Conservation (phyloP, 2,888 invertebrate genomes). For the Eupithecia subumbrata region DNA sequence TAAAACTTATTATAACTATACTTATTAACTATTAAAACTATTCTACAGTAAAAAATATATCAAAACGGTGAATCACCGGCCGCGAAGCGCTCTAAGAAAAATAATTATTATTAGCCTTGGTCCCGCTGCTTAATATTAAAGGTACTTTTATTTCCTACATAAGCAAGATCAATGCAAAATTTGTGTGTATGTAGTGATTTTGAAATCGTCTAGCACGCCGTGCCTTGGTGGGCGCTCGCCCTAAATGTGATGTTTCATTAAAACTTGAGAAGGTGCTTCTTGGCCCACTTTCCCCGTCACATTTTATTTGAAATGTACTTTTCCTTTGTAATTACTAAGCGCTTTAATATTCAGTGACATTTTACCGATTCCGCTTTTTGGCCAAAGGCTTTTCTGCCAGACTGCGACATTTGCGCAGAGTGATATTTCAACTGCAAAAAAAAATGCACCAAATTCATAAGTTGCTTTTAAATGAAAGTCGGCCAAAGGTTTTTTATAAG, state of each 20-base stretch:
- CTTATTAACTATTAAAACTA: too few relatives aligned
- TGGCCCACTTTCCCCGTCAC: constrained; percentile 29
- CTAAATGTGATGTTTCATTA: constrained; percentile 55
- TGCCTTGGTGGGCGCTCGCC: not conserved
- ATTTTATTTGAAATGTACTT: constrained; percentile 28
- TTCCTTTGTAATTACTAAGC: constrained; percentile 10
- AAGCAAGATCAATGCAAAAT: not conserved
- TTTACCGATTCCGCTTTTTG: not conserved
- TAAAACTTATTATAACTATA: too few relatives aligned
- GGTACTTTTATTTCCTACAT: not conserved
- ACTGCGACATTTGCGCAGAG: not conserved
- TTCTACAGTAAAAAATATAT: too few relatives aligned
- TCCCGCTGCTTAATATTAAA: too few relatives aligned
- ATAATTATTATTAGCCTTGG: too few relatives aligned
- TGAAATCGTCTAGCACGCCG: not conserved
- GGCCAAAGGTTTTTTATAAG: not conserved
- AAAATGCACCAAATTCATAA: not conserved
- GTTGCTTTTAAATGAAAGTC: not conserved
- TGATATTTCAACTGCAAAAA: not conserved
- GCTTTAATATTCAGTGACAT: not conserved
- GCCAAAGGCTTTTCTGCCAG: not conserved
- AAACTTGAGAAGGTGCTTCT: constrained; percentile 49
- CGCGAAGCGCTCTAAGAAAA: too few relatives aligned
- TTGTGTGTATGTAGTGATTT: not conserved
- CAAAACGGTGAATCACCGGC: too few relatives aligned